Base-by-base conservation (phyloP, 2,888 invertebrate genomes). In the Lamellibrachia columna region DNA sequence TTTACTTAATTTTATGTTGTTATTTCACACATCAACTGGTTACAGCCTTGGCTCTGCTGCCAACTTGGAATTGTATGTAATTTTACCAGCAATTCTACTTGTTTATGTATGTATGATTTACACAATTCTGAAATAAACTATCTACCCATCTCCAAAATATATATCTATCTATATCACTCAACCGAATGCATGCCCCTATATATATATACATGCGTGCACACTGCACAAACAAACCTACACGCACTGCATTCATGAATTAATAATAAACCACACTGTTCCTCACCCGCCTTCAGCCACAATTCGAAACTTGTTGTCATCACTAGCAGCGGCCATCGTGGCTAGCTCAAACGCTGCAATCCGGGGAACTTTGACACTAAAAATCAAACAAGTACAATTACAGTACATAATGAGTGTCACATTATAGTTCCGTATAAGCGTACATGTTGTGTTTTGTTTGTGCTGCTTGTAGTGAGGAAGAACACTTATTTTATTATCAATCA, bases 241-340 rank as follows among this genome's bases (percentile, higher is more conserved):
- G 55, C 8, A 55, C 55, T 55, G 55, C 55, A 9, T 3, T 55
- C 6, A n/a, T 28, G 91, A 40, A 40, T 55, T 6, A 40, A n/a
- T 92, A 52, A 92, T 52, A 92, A 92, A n/a, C 52, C 52, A 55
- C 53, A 92, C 58, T n/a, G 9, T 11, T 90, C 93, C 95, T 92
- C 93, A 96, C 96, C 96, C 96, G 93, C 95, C 96, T 92, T 96
- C 96, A 7, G 96, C 96, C 3, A 96, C 96, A 91, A 96, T 96
- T 53, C 95, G 94, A 93, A 96, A 96, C 93, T 96, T 96, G 93
- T 96, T 96, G 93, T 96, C 96, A 94, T 96, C 96, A 75, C 95
- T 95, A 3, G 96, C 95, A 7, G 96, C 95, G 11, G 96, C 96
- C 95, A 96, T 95, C 3, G 95, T 95, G 0, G 96, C 96, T 93